These are phyloP conservation scores for Euzophera pinguis DNA, from an alignment of 2,888 invertebrate genomes.

Conservation along the genomic window DNA sequence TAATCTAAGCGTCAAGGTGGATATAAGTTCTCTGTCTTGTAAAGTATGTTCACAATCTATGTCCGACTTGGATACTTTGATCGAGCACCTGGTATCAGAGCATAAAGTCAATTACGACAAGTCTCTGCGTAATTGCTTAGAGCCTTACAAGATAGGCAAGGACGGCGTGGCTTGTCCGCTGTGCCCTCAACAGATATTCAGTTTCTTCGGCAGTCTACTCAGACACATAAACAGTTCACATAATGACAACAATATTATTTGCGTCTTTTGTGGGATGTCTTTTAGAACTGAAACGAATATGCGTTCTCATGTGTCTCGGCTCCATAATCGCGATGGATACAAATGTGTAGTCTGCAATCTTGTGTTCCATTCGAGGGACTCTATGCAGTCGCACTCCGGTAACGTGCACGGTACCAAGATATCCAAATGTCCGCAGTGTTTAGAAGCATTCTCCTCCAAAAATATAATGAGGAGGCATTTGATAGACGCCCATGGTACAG, in stretches of 20 bases:
- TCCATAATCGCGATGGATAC: slow-evolving; percentile 39
- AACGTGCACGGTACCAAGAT: slow-evolving; percentile 46
- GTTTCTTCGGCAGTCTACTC: slow-evolving; percentile 58
- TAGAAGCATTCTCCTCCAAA: slow-evolving; percentile 50
- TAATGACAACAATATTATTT: slow-evolving; percentile 61
- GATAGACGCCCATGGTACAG: slow-evolving; percentile 43
- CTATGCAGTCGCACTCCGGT: slow-evolving; percentile 46
- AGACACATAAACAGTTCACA: slow-evolving; percentile 64
- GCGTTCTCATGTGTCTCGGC: slow-evolving; percentile 45
- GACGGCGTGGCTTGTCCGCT: slow-evolving; percentile 62
- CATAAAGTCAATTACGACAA: slow-evolving; percentile 63
- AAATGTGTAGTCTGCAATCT: slow-evolving; percentile 45
- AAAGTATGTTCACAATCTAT: slow-evolving; percentile 48
- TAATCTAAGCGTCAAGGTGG: slow-evolving; percentile 56
- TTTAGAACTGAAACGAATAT: slow-evolving; percentile 54
- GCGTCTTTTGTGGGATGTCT: slow-evolving; percentile 56
- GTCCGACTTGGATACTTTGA: slow-evolving; percentile 42
- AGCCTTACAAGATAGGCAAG: slow-evolving; percentile 55
- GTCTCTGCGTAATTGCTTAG: slow-evolving; percentile 48
- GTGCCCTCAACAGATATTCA: slow-evolving; percentile 47
- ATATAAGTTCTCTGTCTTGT: slow-evolving; percentile 51
- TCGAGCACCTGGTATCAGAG: slow-evolving; percentile 53
- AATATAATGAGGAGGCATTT: slow-evolving; percentile 54
- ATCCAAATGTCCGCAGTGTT: slow-evolving; percentile 46
- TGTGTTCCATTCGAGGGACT: slow-evolving; percentile 36